phyloP scores from a whole-genome alignment of 2,797 vertebrate species.

The Scyliorhinus canicula region DNA sequence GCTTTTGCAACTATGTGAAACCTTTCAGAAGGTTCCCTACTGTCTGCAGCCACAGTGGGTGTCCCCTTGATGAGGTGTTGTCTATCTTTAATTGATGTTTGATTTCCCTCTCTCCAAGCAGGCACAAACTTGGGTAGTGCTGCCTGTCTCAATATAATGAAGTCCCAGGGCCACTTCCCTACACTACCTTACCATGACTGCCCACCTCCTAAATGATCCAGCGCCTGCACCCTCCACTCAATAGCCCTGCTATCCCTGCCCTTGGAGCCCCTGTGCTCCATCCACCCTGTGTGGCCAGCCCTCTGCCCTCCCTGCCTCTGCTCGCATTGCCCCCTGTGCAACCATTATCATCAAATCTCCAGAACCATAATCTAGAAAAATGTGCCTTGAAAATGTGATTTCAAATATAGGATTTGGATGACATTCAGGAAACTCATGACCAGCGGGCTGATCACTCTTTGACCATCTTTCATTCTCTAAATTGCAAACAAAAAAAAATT shows the following conservation, averaged over 20 bases:
- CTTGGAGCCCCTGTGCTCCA: neutral
- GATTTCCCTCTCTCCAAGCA: neutral
- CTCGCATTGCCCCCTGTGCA: neutral
- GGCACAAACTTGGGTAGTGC: neutral
- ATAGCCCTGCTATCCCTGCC: neutral
- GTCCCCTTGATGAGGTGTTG: neutral
- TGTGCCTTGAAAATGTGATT: neutral
- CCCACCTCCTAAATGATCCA: neutral
- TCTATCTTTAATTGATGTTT: neutral
- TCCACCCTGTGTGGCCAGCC: neutral
- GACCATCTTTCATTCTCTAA: neutral
- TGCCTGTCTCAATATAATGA: neutral
- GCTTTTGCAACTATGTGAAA: neutral
- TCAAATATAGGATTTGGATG: neutral
- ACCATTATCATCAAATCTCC: neutral
- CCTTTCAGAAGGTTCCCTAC: neutral
- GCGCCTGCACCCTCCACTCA: neutral
- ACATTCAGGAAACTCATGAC: neutral
- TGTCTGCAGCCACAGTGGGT: neutral
- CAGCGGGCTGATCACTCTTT: neutral
- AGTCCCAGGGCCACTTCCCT: neutral
- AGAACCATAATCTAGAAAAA: neutral
- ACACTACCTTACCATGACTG: neutral
- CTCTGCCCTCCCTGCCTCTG: neutral
- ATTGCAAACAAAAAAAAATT: neutral